These are phyloP conservation scores for Pogona vitticeps DNA, from an alignment of 2,113 vertebrate species.

Conservation along the genomic window DNA sequence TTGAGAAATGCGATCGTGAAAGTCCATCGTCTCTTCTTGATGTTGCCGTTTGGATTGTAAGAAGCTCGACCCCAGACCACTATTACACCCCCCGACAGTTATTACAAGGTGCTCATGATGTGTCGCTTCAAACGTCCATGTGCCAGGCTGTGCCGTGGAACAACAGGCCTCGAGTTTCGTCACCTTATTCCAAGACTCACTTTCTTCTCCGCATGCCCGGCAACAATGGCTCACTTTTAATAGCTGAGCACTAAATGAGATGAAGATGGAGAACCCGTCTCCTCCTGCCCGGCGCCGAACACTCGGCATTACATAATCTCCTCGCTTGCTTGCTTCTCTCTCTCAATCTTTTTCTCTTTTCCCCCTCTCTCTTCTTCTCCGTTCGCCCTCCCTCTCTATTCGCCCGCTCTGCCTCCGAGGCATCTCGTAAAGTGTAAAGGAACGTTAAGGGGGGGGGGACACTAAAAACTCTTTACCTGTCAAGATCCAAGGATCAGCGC, in stretches of 20 bases:
- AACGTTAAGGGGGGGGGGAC: conserved; percentile 11
- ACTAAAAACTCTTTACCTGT: conserved; percentile 63
- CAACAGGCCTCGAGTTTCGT: too few relatives aligned
- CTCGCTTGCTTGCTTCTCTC: conserved; percentile 32
- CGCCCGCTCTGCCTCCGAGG: conserved; percentile 52
- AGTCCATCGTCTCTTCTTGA: too few relatives aligned
- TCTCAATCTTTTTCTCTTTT: neutral
- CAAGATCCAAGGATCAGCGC: conserved; percentile 18
- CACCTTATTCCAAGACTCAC: neutral
- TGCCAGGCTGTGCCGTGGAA: too few relatives aligned
- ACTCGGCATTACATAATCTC: conserved; percentile 42
- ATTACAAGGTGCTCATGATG: too few relatives aligned
- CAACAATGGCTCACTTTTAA: conserved; percentile 54
- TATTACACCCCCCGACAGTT: too few relatives aligned
- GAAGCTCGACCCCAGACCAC: too few relatives aligned
- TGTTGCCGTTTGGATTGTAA: too few relatives aligned
- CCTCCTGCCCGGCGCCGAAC: conserved; percentile 17
- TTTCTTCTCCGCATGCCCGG: neutral
- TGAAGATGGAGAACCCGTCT: conserved; percentile 30
- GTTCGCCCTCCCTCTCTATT: neutral
- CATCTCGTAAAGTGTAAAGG: conserved; percentile 61
- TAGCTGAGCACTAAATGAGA: conserved; percentile 40
- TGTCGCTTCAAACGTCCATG: too few relatives aligned
- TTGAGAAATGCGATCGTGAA: too few relatives aligned
- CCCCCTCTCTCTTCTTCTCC: conserved; percentile 8